Base-by-base conservation (phyloP, 2,797 vertebrate species). In the Myoxocephalus aenaeus region DNA sequence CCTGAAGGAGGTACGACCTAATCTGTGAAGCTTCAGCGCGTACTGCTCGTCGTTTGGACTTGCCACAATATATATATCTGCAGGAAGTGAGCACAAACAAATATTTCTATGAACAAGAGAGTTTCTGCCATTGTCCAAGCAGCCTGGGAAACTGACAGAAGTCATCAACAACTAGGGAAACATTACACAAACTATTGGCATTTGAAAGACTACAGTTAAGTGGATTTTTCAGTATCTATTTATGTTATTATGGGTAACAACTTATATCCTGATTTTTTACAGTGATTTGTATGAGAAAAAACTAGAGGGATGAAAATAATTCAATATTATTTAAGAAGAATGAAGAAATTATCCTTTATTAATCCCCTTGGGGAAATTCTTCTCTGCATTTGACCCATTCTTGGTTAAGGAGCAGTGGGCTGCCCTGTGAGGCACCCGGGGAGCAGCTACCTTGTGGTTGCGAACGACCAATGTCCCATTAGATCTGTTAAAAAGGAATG, bases 21-120 rank as follows among this genome's bases (percentile, higher is more conserved):
- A 89, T 62, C 98, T 94, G 87, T 99, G 98, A 78, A 99, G 93
- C 81, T 99, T 99, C 85, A 99, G 76, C 0, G 98, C 98, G 81
- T 97, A 96, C 77, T 98, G 97, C 2, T 97, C 92, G 14, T 94
- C 96, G 11, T 95, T 94, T 83, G 96, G 94, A 79, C 96, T 96
- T 42, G 97, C 98, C 82, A 99, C 97, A 68, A 99, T 95, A 83
- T 97, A 99, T 89, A 99, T 98, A 91, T 99, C 98, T 99, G 72
- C 15, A 86, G 18, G 65, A 64, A 20, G 57, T 12, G 11, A 51
- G 77, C 22, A 84, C 9, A 83, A 57, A 70, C 0, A 79, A n/a
- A 50, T 13, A 32, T 71, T 53, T 53, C 8, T 10, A 32, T 44
- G 9, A 48, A 77, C 5, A 58, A 42, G 4, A 65, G 4, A 20